A percentile compares a stretch with the other conserved stretches of the same genome.
phyloP scores from a whole-genome alignment of 2,113 vertebrate genomes.

The Pelusios castaneus region DNA sequence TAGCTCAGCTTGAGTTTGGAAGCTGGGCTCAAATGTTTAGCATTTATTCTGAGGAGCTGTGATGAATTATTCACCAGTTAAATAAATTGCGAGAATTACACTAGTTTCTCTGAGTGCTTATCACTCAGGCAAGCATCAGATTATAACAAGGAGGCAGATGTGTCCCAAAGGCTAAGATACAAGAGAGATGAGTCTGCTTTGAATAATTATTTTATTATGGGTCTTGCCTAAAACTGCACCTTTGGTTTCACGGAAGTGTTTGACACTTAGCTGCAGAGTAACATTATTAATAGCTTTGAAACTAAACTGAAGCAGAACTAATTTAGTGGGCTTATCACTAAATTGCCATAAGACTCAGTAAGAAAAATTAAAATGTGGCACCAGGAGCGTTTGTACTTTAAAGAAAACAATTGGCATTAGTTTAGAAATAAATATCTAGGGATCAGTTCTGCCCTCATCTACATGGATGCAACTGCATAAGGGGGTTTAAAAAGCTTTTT shows the following conservation, averaged over 20 bases:
- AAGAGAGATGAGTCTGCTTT: not conserved
- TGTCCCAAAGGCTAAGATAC: not conserved
- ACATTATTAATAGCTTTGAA: not conserved
- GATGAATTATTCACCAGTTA: not conserved
- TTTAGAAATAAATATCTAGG: not conserved
- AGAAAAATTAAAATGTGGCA: not conserved
- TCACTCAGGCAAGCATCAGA: fast-evolving
- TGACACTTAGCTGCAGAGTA: not conserved
- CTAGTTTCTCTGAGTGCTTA: not conserved
- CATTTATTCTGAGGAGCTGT: not conserved
- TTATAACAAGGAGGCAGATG: not conserved
- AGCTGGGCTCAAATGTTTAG: not conserved
- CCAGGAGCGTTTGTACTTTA: not conserved
- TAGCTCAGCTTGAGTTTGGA: not conserved
- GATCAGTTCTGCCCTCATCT: not conserved
- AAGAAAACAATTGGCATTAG: not conserved
- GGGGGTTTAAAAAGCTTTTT: not conserved
- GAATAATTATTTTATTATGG: not conserved
- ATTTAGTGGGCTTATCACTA: not conserved
- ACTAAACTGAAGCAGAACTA: not conserved
- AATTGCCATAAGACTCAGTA: not conserved
- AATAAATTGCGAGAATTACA: not conserved
- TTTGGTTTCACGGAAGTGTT: not conserved
- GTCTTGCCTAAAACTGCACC: not conserved
- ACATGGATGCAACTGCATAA: not conserved